Evolutionary conservation across 2,888 invertebrate species (phyloP).

Genomic region (Proisotoma minuta): DNA sequence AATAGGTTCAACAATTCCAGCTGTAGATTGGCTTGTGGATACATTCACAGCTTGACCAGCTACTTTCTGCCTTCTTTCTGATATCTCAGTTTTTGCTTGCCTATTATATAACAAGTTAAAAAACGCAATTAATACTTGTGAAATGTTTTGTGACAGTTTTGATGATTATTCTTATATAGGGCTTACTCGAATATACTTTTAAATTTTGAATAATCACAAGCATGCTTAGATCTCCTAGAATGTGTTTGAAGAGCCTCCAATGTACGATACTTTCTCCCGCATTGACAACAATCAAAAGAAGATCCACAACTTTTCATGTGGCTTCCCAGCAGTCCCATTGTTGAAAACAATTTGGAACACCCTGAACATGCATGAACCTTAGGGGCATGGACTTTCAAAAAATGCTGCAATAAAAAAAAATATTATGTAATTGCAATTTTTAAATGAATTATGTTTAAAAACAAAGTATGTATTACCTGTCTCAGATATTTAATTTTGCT

Average conservation of each 20-base stretch:
- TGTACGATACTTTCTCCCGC: constrained; percentile 50
- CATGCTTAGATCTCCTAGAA: constrained; percentile 49
- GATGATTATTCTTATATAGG: neutral
- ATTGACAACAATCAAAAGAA: constrained; percentile 50
- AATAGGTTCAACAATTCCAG: neutral
- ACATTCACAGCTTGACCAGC: no score
- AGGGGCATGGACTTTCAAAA: constrained; percentile 53
- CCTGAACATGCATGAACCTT: constrained; percentile 51
- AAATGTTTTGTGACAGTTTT: neutral
- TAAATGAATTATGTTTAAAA: constrained; percentile 4
- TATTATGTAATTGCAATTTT: neutral
- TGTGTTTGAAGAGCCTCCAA: constrained; percentile 53
- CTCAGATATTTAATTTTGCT: constrained; percentile 52
- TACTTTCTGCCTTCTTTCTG: neutral
- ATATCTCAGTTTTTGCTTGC: neutral
- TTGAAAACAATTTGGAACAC: constrained; percentile 52
- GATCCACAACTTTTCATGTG: constrained; percentile 52
- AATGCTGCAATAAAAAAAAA: constrained; percentile 50
- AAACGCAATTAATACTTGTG: neutral
- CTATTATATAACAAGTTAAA: neutral
- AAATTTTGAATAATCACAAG: constrained; percentile 36
- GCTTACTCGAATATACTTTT: constrained; percentile 37
- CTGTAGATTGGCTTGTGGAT: constrained; percentile 5
- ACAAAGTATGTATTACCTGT: constrained; percentile 50
- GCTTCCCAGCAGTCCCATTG: constrained; percentile 51